Evolutionary conservation across 2,888 invertebrate genomes (phyloP).

Genomic region (Tipula confusa): DNA sequence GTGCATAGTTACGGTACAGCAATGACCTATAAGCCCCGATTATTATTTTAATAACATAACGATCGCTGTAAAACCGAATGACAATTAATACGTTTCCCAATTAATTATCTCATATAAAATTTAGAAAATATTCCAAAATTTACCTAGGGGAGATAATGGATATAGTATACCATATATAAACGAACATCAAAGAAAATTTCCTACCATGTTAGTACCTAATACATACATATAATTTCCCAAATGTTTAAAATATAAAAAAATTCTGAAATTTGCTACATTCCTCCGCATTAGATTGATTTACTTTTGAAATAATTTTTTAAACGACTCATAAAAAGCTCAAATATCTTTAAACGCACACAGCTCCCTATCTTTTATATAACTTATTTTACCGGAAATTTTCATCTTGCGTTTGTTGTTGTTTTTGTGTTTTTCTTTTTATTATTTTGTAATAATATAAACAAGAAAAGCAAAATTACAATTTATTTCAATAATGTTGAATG

Average conservation of each 20-base stretch:
- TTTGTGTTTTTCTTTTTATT: background rate
- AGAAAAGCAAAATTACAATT: constrained; percentile 14
- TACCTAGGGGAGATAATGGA: background rate
- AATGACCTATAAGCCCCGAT: too few relatives aligned
- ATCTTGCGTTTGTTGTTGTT: background rate
- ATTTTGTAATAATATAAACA: constrained; percentile 25
- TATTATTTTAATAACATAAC: too few relatives aligned
- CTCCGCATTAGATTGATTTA: background rate
- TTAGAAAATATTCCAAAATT: background rate
- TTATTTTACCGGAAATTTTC: background rate
- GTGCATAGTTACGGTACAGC: too few relatives aligned
- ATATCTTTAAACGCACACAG: background rate
- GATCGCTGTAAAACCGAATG: too few relatives aligned
- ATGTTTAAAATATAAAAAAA: background rate
- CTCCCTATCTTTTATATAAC: background rate
- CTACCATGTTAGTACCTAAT: background rate
- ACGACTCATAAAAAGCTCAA: constrained; percentile 20
- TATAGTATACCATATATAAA: background rate
- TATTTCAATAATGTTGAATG: constrained; percentile 20
- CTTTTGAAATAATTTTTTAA: background rate
- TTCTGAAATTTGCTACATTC: background rate
- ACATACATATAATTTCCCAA: constrained; percentile 7
- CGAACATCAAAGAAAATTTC: background rate
- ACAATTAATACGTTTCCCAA: background rate
- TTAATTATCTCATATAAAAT: background rate